These are phyloP conservation scores for Stenodera caucasica DNA, from an alignment of 2,888 invertebrate species.

Conservation along the genomic window DNA sequence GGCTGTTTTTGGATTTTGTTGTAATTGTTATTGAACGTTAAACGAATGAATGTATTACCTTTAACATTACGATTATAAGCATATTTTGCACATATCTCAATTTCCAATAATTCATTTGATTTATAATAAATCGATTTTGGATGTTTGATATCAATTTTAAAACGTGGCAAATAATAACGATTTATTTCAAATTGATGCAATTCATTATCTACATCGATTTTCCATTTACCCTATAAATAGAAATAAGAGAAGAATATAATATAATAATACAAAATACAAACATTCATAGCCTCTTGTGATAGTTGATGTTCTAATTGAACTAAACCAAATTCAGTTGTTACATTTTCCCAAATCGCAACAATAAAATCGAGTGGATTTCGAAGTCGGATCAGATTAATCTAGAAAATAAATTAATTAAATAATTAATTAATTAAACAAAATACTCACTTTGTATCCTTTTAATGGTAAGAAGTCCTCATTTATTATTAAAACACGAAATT, in stretches of 20 bases:
- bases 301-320: slow-evolving; percentile 57
- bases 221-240: slow-evolving; percentile 59
- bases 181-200: slow-evolving; percentile 58
- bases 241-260: not conserved
- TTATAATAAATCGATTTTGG: slow-evolving; percentile 59
- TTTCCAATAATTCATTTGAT: slow-evolving; percentile 53
- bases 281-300: slow-evolving; percentile 47
- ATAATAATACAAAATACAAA: slow-evolving; percentile 30
- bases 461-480: slow-evolving; percentile 58
- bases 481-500: slow-evolving; percentile 58
- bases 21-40: slow-evolving; percentile 40
- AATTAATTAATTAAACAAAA: not conserved
- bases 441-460: slow-evolving; percentile 36
- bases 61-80: slow-evolving; percentile 65
- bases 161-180: slow-evolving; percentile 63
- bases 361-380: slow-evolving; percentile 67
- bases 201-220: slow-evolving; percentile 55
- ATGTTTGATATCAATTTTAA: slow-evolving; percentile 60
- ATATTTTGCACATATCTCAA: slow-evolving; percentile 63
- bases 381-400: slow-evolving; percentile 68
- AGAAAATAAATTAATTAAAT: slow-evolving; percentile 29
- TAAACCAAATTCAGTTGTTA: slow-evolving; percentile 64
- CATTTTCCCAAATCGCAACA: slow-evolving; percentile 66
- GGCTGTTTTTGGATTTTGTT: slow-evolving; percentile 16
- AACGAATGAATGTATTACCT: slow-evolving; percentile 58